Evolutionary conservation across 2,797 vertebrate genomes (phyloP), one percentile per base, ranked within the genome.

Genomic region (Propithecus perrieri): DNA sequence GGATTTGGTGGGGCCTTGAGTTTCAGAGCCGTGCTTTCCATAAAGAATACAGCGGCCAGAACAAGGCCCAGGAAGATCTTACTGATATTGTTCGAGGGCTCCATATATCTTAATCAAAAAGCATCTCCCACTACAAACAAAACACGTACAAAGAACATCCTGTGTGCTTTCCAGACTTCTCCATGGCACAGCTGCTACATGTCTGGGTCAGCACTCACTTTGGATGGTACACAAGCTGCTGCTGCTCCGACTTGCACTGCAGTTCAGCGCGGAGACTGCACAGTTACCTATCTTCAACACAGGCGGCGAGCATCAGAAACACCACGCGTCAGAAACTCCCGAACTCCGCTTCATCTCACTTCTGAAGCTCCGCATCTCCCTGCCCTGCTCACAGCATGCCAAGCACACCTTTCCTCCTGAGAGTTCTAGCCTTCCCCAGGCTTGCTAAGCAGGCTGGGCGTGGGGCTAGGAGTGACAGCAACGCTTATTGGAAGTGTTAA

Each of bases 191-290:
- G 79, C n/a, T 8, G 79, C n/a, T 8, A 3, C 26, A 33, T 0
- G 0, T 46, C 67, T 17, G 35, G 63, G 38, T 35, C 81, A 38
- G 46, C 18, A 14, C 18, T 22, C 9, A 4, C 30, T 7, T 28
- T 3, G 18, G 53, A 22, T 57, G 46, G 43, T 35, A 53, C 63
- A 83, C 81, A 24, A 81, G 57, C 41, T 26, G 71, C 33, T 76
- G 63, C 15, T 24, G 2, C 41, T 28, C 20, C 0, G 13, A 20
- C 43, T 24, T 30, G 6, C 80, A 15, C 13, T 41, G 74, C 8
- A 15, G 7, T 14, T 95, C 83, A 20, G 20, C 12, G 2, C 0
- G 2, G 65, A 43, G 59, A n/a, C 24, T 6, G 2, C 0, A 0
- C 0, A 1, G 50, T 30, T 5, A 7, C 43, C 83, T 35, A 30